phyloP scores from a whole-genome alignment of 2,888 invertebrate genomes.

The Strigamia transsilvanica region DNA sequence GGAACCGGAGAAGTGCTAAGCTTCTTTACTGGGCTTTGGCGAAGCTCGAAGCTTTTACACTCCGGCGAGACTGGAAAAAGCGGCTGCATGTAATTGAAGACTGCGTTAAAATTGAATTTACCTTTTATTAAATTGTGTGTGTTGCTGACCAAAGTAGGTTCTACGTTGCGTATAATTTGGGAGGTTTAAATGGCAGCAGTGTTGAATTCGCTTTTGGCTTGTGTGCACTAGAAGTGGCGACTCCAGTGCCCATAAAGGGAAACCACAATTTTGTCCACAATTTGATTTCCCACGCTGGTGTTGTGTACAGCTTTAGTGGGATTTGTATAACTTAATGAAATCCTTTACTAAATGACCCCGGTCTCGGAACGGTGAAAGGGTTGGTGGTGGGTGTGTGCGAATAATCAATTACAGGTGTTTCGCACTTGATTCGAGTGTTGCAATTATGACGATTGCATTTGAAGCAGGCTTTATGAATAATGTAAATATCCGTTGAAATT shows the following conservation, averaged over 20 bases:
- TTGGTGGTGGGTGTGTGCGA: too few relatives aligned
- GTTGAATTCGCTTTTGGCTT: not conserved
- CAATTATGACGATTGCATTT: too few relatives aligned
- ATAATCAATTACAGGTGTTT: not conserved
- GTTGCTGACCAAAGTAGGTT: not conserved
- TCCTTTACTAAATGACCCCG: not conserved
- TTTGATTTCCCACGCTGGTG: not conserved
- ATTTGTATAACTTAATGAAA: constrained; percentile 20
- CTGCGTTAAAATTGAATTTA: constrained; percentile 7
- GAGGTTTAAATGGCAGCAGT: not conserved
- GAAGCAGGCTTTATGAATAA: too few relatives aligned
- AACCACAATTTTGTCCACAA: constrained; percentile 14
- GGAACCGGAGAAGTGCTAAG: constrained; percentile 4
- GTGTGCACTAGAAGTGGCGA: not conserved
- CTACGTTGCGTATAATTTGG: not conserved
- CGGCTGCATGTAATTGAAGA: constrained; percentile 1
- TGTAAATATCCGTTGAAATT: too few relatives aligned
- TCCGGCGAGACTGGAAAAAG: constrained; percentile 5
- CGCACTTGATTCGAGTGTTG: not conserved
- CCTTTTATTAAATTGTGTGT: not conserved
- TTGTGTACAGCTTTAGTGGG: constrained; percentile 20
- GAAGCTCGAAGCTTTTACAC: constrained; percentile 12
- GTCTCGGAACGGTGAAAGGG: not conserved
- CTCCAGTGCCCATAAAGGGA: not conserved
- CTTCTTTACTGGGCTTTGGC: constrained; percentile 6